Conservation (phyloP, 2,113 vertebrate genomes). For the Ophthalmotilapia sp. region DNA sequence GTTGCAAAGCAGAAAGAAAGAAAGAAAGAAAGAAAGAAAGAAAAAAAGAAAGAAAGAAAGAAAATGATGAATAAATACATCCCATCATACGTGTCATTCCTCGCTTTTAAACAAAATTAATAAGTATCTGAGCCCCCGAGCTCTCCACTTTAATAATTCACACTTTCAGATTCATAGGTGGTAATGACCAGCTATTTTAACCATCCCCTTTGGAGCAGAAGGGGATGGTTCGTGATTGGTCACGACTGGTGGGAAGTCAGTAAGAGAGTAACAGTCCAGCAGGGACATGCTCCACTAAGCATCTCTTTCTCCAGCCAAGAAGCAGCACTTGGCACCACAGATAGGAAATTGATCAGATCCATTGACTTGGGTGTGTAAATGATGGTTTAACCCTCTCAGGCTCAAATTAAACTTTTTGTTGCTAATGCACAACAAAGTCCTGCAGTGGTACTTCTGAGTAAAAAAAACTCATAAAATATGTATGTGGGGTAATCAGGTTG, state of each 20-base stretch:
- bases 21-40: not conserved
- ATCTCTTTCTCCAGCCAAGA: constrained; percentile 4
- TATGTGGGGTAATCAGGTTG: not conserved
- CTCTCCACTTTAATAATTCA: constrained; percentile 36
- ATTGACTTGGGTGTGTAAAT: constrained; percentile 26
- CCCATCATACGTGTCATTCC: not conserved
- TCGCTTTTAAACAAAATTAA: not conserved
- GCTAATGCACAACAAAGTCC: not conserved
- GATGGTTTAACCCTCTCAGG: constrained; percentile 5
- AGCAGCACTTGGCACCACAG: not conserved
- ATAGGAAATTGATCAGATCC: constrained; percentile 36
- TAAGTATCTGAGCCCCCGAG: not conserved
- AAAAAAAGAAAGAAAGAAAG: not conserved
- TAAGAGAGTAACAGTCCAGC: not conserved
- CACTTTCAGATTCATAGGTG: constrained; percentile 24
- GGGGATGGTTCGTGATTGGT: not conserved
- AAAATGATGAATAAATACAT: not conserved
- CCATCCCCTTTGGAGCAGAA: not conserved
- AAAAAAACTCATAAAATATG: not conserved
- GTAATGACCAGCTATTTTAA: constrained; percentile 53
- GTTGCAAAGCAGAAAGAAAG: not conserved
- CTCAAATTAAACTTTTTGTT: not conserved
- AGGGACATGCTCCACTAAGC: not conserved
- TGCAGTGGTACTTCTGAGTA: not conserved
- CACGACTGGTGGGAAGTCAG: constrained; percentile 10